Evolutionary conservation across 2,797 vertebrate species (phyloP), one percentile per base, ranked within the genome.

Genomic region (Pogonophryne albipinna): DNA sequence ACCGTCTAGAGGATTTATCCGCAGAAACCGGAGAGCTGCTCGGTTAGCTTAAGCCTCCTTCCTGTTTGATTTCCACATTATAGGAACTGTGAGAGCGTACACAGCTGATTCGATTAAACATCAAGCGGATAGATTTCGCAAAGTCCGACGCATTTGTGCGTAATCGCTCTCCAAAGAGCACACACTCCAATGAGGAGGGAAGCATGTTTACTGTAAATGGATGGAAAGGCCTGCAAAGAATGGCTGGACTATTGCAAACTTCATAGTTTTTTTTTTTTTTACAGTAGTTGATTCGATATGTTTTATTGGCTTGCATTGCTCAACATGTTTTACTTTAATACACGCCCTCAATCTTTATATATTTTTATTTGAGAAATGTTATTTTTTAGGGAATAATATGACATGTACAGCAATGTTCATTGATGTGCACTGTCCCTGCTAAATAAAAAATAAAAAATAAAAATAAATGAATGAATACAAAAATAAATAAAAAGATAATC

Each of bases 61-160:
- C 88, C 88, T 93, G 87, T 92, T 92, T 89, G 46, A 88, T 76
- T 86, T 91, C 66, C 80, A 88, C 74, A 76, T 87, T 84, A 83
- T 44, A 61, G 66, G 78, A 75, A 55, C 74, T 58, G 84, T 73
- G 74, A 81, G 72, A 59, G 76, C 65, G 71, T 7, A 12, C 66
- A 17, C 38, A 65, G 85, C 70, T 83, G 74, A 89, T 91, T 89
- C 77, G 67, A 77, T 85, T 68, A 82, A 27, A 75, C 46, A 87
- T 87, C 76, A 82, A 82, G 82, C 38, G 23, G 68, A 52, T 83
- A 41, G 61, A 69, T 87, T 85, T 80, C 23, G 20, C 51, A 27
- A 50, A 67, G 53, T 45, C 44, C 11, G 34, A 14, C 1, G 13
- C 69, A 52, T 59, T 8, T 71, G 83, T 42, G 84, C 69, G 72